Conservation (phyloP, 2,797 vertebrate species). For the Sebastes wilsoni region DNA sequence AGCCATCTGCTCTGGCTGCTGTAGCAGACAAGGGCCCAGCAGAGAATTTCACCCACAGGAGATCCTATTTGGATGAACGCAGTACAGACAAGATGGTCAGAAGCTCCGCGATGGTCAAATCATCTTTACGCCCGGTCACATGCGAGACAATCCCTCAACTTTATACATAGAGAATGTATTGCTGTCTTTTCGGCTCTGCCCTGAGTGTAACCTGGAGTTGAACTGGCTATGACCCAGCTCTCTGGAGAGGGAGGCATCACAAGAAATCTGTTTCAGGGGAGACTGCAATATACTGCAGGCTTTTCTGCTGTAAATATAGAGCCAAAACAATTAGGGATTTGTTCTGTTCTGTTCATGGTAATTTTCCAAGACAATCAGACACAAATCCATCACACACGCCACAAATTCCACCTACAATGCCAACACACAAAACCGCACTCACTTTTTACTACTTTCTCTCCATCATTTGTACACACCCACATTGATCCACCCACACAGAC, state of each 20-base stretch:
- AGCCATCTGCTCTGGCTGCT: slow-evolving; percentile 69
- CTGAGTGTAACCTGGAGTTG: slow-evolving; percentile 32
- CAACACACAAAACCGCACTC: slow-evolving; percentile 23
- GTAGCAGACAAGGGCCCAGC: slow-evolving; percentile 50
- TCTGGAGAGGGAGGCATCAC: slow-evolving; percentile 23
- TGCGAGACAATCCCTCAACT: slow-evolving; percentile 34
- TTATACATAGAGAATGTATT: slow-evolving; percentile 24
- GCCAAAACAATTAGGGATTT: slow-evolving; percentile 73
- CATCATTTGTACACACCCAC: slow-evolving; percentile 42
- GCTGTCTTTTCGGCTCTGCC: slow-evolving; percentile 28
- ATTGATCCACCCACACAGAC: slow-evolving; percentile 32
- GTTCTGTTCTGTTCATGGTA: slow-evolving; percentile 59
- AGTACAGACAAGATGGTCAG: slow-evolving; percentile 47
- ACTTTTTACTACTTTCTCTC: slow-evolving; percentile 30
- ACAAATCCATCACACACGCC: slow-evolving; percentile 59
- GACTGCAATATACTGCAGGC: slow-evolving; percentile 28
- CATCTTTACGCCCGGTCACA: slow-evolving; percentile 34
- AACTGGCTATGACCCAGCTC: slow-evolving; percentile 43
- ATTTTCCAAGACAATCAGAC: slow-evolving; percentile 68
- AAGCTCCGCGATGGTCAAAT: slow-evolving; percentile 47
- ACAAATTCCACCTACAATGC: slow-evolving; percentile 53
- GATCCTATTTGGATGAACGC: slow-evolving; percentile 49
- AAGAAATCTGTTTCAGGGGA: slow-evolving; percentile 24
- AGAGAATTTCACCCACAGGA: slow-evolving; percentile 65
- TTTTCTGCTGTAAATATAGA: slow-evolving; percentile 50